Percentiles rank a stretch among this genome's conserved stretches.
These are phyloP conservation scores for Linurgus olivaceus DNA, from an alignment of 2,797 vertebrate species.

Conservation along the genomic window DNA sequence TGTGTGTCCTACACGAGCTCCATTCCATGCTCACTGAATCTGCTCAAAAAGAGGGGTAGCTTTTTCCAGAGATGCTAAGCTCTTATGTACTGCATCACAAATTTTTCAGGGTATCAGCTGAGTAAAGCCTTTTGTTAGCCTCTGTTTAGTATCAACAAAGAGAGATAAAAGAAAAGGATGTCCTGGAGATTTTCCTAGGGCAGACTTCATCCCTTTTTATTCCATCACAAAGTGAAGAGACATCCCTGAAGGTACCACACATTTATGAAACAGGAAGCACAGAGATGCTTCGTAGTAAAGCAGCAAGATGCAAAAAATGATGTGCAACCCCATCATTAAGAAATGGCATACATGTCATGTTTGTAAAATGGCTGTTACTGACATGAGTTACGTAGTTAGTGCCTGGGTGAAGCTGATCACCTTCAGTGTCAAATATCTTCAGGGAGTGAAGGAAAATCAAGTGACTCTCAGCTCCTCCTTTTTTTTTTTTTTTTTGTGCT, in stretches of 20 bases:
- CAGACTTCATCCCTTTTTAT: neutral
- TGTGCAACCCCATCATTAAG: neutral
- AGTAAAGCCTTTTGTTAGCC: neutral
- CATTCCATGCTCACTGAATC: neutral
- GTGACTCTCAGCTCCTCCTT: neutral
- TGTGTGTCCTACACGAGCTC: neutral
- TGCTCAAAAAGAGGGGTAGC: neutral
- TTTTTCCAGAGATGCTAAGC: neutral
- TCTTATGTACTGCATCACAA: neutral
- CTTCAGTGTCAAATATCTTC: neutral
- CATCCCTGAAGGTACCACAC: neutral
- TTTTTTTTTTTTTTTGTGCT: neutral
- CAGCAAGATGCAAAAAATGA: neutral
- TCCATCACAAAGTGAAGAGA: neutral
- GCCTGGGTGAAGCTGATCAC: neutral
- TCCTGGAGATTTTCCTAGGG: neutral
- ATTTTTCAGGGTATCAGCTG: neutral
- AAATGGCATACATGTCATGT: neutral
- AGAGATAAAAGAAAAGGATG: neutral
- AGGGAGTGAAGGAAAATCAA: neutral
- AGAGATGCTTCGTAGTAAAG: neutral
- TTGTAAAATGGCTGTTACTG: neutral
- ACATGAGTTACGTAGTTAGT: neutral
- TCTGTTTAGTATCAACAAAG: neutral
- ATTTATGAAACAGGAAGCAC: neutral